Evolutionary conservation across 2,797 vertebrate genomes (phyloP), one percentile per base, ranked within the genome.

Genomic region (Hemitrygon akajei): DNA sequence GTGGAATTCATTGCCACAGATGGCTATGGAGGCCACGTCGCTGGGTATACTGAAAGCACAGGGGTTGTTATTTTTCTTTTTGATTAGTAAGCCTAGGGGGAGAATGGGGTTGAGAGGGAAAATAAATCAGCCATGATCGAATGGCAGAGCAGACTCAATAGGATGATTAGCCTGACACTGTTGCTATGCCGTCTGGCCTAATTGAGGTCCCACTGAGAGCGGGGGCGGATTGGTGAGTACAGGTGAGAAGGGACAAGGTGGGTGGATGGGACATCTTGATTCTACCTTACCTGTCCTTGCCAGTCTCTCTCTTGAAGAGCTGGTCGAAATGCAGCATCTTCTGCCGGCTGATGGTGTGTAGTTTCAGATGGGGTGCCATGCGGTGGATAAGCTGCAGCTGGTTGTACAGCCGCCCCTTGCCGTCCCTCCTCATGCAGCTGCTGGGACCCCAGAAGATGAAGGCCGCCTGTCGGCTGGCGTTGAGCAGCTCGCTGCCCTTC

Each of bases 381-480:
- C 98, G 98, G 95, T 98, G 99, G 96, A 99, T 98, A 93, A 99
- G 97, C 94, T 98, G 97, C 96, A 99, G 97, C 96, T 98, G 98
- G 95, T 99, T 99, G 96, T 99, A 99, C 69, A 99, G 97, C 94
- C 98, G 96, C 69, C 98, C 99, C 95, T 98, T 99, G 27, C 99
- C 98, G 0, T 99, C 99, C 0, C 98, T 96, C 94, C 98, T 96
- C 99, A 99, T 99, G 96, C 98, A 99, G 96, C 96, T 98, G 97
- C 98, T 98, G 22, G 99, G 99, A 1, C 99, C 99, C 99, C 99
- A 99, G 97, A 99, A 99, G 96, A 99, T 98, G 96, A 99, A 99
- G 93, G 98, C 97, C 0, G 98, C 97, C 93, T 99, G 98, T 25
- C 98, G 98, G 96, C 98, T 99, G 96, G 97, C 97, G 18, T 99